phyloP scores from a whole-genome alignment of 2,113 vertebrate species.

The Hydropotes inermis region DNA sequence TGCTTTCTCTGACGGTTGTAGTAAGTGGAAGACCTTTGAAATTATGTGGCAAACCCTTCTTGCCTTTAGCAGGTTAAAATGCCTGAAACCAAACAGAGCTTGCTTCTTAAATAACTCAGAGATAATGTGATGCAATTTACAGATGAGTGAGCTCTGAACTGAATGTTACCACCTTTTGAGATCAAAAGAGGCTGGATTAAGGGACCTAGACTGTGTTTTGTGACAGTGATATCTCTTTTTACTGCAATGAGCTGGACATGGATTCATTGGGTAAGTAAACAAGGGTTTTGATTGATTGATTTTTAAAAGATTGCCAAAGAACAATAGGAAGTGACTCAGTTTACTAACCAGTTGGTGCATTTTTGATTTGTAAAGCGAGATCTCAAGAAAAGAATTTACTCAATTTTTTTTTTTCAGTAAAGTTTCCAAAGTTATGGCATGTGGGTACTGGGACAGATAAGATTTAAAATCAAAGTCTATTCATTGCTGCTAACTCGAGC shows the following conservation, averaged over 20 bases:
- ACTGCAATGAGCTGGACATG: slow-evolving; percentile 55
- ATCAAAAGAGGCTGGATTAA: slow-evolving; percentile 80
- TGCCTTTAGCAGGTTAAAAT: slow-evolving; percentile 69
- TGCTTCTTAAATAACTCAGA: slow-evolving; percentile 74
- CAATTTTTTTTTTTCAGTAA: neutral
- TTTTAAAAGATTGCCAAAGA: slow-evolving; percentile 64
- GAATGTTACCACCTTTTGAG: slow-evolving; percentile 80
- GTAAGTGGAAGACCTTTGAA: slow-evolving; percentile 12
- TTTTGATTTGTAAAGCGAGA: neutral
- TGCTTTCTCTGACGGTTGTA: slow-evolving; percentile 25
- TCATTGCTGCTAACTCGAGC: neutral
- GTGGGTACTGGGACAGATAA: neutral
- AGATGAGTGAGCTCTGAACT: slow-evolving; percentile 80
- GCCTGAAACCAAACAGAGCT: slow-evolving; percentile 77
- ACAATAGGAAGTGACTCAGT: slow-evolving; percentile 1
- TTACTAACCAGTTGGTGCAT: slow-evolving; percentile 50
- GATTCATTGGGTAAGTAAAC: slow-evolving; percentile 58
- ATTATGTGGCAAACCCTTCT: slow-evolving; percentile 36
- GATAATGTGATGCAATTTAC: slow-evolving; percentile 71
- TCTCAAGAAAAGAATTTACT: neutral
- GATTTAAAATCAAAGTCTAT: neutral
- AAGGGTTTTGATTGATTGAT: slow-evolving; percentile 40
- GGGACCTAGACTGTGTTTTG: slow-evolving; percentile 54
- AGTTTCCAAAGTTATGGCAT: neutral
- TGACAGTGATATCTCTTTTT: slow-evolving; percentile 42